Conservation (phyloP, 2,113 vertebrate species). For the Amphilophus citrinellus region DNA sequence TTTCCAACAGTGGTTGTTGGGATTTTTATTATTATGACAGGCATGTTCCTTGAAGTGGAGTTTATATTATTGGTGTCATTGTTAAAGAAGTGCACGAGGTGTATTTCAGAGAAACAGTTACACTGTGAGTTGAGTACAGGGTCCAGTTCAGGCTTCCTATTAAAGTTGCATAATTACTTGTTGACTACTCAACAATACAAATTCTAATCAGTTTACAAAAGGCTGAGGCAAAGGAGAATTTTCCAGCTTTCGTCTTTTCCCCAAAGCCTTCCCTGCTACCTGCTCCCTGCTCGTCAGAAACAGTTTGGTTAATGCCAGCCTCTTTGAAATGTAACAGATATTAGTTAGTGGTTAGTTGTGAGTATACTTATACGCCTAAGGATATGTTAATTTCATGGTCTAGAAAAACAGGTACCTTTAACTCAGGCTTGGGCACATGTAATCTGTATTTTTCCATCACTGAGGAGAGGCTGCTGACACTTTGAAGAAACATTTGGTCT, state of each 20-base stretch:
- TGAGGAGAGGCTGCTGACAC: neutral
- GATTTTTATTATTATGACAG: neutral
- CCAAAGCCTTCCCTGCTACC: neutral
- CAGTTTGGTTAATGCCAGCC: neutral
- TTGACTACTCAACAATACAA: neutral
- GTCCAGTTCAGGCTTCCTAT: neutral
- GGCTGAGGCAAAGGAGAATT: neutral
- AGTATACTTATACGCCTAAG: neutral
- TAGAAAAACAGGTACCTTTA: neutral
- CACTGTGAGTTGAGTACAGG: neutral
- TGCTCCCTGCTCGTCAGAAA: neutral
- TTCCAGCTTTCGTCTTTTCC: neutral
- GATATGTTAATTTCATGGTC: neutral
- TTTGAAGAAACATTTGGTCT: neutral
- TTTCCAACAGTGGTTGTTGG: too few relatives aligned
- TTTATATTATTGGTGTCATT: neutral
- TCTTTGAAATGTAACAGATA: neutral
- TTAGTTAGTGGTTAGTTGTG: neutral
- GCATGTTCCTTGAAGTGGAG: neutral
- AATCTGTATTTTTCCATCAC: neutral
- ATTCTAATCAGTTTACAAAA: slow-evolving; percentile 2
- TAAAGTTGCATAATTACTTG: neutral
- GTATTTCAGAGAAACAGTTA: neutral
- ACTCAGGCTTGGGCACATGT: neutral
- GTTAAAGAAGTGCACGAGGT: neutral